Evolutionary conservation across 2,888 invertebrate species (phyloP), one percentile per base, ranked within the genome.

Genomic region (Coenonympha glycerion): DNA sequence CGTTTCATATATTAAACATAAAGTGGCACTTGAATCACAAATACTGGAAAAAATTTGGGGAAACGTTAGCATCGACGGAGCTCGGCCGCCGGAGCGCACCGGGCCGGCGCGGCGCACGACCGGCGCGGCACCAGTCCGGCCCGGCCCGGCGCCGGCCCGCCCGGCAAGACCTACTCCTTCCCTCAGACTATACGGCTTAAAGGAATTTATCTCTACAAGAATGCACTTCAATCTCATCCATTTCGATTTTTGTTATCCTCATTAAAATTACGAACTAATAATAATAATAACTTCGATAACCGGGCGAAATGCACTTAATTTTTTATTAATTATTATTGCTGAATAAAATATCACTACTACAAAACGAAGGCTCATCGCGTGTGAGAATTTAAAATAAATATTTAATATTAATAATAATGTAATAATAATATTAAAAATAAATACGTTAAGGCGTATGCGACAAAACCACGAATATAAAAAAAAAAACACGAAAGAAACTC

Each of bases 1-100:
- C 87, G 86, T 87, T 82, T 88, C 83, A 89, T 84, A 83, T 84
- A 83, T 91, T 90, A 89, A 90, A 91, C 91, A 90, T 90, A 90
- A 91, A 91, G 91, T 91, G 91, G 91, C 91, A 91, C 91, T 91
- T 91, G 89, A 90, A 91, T 91, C 91, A 91, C 91, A 91, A 91
- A 91, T 91, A 91, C 91, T 91, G 90, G 90, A 89, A 90, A 90
- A 88, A 86, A 89, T 90, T 90, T 87, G 85, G 87, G 87, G 86
- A 90, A 89, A 88, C 80, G 78, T 84, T 80, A 83, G 84, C 78
- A 53, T 71, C 75, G 75, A 75, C 78, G 75, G 72, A 65, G 68
- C 71, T 73, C 71, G 72, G 66, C 65, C 73, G 73, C 71, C 77
- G 71, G 73, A 13, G 45, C 45, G 34, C 34, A n/a, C 33, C 34